Conservation (phyloP, 2,888 invertebrate species). For the Torymus aiolomorphi region DNA sequence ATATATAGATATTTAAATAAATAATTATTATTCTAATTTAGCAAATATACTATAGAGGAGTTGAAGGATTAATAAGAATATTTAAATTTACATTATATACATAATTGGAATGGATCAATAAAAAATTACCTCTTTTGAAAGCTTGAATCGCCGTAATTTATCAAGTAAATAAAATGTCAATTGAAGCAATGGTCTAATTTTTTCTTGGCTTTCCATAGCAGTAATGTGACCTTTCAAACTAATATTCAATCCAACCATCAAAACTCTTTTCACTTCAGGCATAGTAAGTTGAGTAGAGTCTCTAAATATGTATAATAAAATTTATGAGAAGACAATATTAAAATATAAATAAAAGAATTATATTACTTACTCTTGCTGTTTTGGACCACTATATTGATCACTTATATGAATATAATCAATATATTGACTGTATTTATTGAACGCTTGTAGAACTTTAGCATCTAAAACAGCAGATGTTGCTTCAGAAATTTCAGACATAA, state of each 20-base stretch:
- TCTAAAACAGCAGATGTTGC: slow-evolving; percentile 90
- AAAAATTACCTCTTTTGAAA: slow-evolving; percentile 90
- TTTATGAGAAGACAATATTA: too few relatives aligned
- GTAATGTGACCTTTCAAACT: slow-evolving; percentile 81
- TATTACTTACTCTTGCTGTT: slow-evolving; percentile 88
- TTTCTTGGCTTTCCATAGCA: slow-evolving; percentile 83
- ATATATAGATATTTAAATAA: too few relatives aligned
- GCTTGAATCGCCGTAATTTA: slow-evolving; percentile 89
- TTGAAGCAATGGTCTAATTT: slow-evolving; percentile 87
- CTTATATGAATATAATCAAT: slow-evolving; percentile 98
- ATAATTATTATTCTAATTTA: too few relatives aligned
- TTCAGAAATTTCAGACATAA: slow-evolving; percentile 94
- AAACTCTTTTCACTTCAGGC: slow-evolving; percentile 87
- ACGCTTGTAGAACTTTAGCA: slow-evolving; percentile 84
- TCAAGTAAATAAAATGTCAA: slow-evolving; percentile 96
- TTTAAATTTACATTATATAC: slow-evolving; percentile 8
- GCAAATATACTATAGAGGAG: too few relatives aligned
- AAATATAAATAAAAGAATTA: background rate
- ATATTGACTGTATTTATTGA: slow-evolving; percentile 87
- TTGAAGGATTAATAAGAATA: background rate
- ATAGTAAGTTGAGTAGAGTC: slow-evolving; percentile 82
- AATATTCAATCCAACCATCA: slow-evolving; percentile 89
- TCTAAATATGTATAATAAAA: slow-evolving; percentile 70
- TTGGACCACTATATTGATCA: slow-evolving; percentile 95
- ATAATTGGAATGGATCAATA: too few relatives aligned